These are phyloP conservation scores for Regulus satrapa DNA, from an alignment of 2,113 vertebrate species.

Conservation along the genomic window DNA sequence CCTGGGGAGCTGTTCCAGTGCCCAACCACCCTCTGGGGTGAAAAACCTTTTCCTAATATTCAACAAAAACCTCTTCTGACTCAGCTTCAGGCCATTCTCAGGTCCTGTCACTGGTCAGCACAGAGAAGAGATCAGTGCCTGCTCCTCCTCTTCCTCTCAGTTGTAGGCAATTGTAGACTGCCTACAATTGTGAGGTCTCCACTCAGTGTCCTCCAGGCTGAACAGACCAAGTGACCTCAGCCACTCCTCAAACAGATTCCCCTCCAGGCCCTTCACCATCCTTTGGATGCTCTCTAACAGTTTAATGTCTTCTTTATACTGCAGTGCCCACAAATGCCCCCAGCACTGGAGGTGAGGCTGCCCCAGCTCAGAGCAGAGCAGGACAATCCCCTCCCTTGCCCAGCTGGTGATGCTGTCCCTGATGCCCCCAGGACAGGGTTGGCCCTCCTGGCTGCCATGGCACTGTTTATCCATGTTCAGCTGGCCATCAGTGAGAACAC, in stretches of 20 bases:
- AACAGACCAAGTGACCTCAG: background rate
- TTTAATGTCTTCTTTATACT: accelerated
- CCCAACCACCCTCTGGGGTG: accelerated
- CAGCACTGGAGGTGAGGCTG: background rate
- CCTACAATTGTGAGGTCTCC: accelerated
- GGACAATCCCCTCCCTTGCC: background rate
- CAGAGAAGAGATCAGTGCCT: background rate
- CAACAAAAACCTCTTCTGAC: accelerated
- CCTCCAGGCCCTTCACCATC: background rate
- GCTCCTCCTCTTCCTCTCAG: accelerated
- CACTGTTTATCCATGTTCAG: background rate
- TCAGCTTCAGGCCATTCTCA: background rate
- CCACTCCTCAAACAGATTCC: accelerated
- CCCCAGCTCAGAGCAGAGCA: background rate
- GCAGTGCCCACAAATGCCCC: accelerated
- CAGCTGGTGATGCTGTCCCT: accelerated
- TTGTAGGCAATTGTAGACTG: background rate
- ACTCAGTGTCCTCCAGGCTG: background rate
- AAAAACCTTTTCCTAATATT: background rate
- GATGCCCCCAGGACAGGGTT: accelerated
- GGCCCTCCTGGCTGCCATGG: background rate
- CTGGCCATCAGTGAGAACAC: accelerated
- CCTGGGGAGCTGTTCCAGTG: too few relatives aligned
- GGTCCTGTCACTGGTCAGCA: background rate
- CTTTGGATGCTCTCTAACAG: background rate